A percentile compares a stretch with the other conserved stretches of the same genome.
Evolutionary conservation across 1,140 invertebrate genomes (phyloP).

Genomic region (Drosophila orosa): DNA sequence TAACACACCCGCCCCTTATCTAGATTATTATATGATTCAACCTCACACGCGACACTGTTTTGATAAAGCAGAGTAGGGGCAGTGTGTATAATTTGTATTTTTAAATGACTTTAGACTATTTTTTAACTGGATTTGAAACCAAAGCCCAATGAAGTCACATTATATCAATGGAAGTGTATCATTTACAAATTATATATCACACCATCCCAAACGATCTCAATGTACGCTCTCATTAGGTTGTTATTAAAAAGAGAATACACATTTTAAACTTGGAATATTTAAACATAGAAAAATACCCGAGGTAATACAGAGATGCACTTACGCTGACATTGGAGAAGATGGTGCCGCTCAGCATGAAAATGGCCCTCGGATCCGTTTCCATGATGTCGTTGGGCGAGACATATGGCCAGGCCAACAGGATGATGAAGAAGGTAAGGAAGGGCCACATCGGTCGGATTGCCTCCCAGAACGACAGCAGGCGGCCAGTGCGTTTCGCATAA

Average conservation of each 20-base stretch:
- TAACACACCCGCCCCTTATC: slow-evolving; percentile 38
- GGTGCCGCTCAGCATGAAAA: slow-evolving; percentile 94
- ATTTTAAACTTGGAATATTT: no score
- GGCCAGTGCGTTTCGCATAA: slow-evolving; percentile 92
- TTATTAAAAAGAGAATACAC: not conserved
- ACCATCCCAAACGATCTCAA: no score
- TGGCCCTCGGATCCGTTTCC: slow-evolving; percentile 91
- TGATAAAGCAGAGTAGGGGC: slow-evolving; percentile 17
- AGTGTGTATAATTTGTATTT: not conserved
- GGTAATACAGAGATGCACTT: no score
- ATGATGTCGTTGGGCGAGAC: slow-evolving; percentile 91
- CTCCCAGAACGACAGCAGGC: slow-evolving; percentile 90
- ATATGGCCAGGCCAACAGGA: slow-evolving; percentile 91
- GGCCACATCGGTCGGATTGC: slow-evolving; percentile 93
- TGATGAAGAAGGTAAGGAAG: slow-evolving; percentile 89
- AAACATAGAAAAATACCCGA: no score
- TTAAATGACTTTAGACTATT: not conserved
- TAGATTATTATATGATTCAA: slow-evolving; percentile 43
- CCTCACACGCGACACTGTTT: slow-evolving; percentile 34
- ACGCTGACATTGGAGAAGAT: slow-evolving; percentile 98
- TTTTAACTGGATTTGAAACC: not conserved
- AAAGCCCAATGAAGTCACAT: no score
- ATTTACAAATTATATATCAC: no score
- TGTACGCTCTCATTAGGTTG: not conserved
- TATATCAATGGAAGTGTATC: not conserved